Evolutionary conservation across 35 echinoderm and acorn worm species (phyloP).

Genomic region (Ophioderma brevispina): DNA sequence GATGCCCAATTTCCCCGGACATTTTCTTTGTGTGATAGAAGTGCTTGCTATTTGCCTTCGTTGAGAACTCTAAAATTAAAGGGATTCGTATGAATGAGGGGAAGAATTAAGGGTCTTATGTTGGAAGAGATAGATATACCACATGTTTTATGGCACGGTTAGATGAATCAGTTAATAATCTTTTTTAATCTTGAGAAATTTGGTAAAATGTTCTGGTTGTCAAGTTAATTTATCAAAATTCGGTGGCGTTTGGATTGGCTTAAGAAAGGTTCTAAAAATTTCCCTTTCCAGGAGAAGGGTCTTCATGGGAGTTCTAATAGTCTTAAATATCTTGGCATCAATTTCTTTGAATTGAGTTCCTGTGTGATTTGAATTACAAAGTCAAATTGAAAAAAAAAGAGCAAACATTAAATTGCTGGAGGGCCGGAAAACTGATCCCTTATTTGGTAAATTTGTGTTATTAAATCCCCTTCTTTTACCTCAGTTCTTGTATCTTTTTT

Average conservation of each 20-base stretch:
- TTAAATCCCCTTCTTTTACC: too few relatives aligned
- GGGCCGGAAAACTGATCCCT: too few relatives aligned
- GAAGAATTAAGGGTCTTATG: not conserved
- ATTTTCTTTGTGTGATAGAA: not conserved
- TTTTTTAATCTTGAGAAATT: not conserved
- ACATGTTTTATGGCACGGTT: not conserved
- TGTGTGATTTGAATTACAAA: too few relatives aligned
- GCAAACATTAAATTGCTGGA: too few relatives aligned
- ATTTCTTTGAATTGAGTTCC: too few relatives aligned
- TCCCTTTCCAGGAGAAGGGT: too few relatives aligned
- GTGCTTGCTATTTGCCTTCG: not conserved
- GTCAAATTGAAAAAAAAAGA: too few relatives aligned
- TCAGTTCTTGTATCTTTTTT: too few relatives aligned
- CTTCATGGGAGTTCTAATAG: too few relatives aligned
- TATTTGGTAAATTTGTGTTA: too few relatives aligned
- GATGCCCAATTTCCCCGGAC: not conserved
- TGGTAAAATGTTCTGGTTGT: not conserved
- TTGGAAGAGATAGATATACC: not conserved
- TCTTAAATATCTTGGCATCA: too few relatives aligned
- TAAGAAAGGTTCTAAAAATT: not conserved
- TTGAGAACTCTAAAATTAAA: not conserved
- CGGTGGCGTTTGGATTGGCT: not conserved
- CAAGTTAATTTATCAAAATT: conserved; percentile 16
- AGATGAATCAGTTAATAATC: not conserved
- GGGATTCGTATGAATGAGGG: not conserved